Evolutionary conservation across 1,140 invertebrate species (phyloP).

Genomic region (Arctopsyche grandis): DNA sequence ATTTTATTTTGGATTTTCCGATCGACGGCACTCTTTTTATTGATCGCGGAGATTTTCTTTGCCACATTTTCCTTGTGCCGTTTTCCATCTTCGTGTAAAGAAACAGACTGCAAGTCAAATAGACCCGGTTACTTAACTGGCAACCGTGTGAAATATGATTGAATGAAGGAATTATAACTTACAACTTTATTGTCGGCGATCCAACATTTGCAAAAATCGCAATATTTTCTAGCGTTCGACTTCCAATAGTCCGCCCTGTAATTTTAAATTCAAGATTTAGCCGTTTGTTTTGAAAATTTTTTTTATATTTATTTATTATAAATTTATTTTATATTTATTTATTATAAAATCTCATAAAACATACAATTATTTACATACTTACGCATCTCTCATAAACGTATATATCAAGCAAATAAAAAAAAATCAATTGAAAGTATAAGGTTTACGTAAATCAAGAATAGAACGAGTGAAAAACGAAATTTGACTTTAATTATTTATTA

Average conservation of each 20-base stretch:
- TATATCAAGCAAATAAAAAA: not conserved
- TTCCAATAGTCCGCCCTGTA: slow-evolving; percentile 97
- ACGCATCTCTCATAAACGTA: too few species aligned
- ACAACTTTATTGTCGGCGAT: slow-evolving; percentile 96
- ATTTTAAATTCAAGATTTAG: slow-evolving; percentile 16
- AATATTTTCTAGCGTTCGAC: slow-evolving; percentile 94
- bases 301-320: not conserved
- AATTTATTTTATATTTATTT: not conserved
- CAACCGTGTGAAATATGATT: not conserved
- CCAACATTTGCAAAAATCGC: slow-evolving; percentile 99
- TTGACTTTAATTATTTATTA: slow-evolving; percentile 32
- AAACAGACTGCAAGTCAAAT: slow-evolving; percentile 78
- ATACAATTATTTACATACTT: not conserved
- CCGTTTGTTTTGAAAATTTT: not conserved
- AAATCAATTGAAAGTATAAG: slow-evolving; percentile 12
- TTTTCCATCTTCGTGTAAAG: slow-evolving; percentile 95
- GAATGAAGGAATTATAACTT: slow-evolving; percentile 59
- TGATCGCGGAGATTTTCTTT: slow-evolving; percentile 85
- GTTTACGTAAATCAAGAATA: too few species aligned
- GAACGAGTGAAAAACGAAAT: not conserved
- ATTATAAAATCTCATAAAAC: not conserved
- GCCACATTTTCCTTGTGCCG: slow-evolving; percentile 94
- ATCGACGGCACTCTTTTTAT: slow-evolving; percentile 83
- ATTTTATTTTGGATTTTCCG: slow-evolving; percentile 80
- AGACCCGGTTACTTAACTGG: not conserved